These are phyloP conservation scores for Himantopus leucocephalus DNA, from an alignment of 2,113 vertebrate genomes.

Conservation along the genomic window DNA sequence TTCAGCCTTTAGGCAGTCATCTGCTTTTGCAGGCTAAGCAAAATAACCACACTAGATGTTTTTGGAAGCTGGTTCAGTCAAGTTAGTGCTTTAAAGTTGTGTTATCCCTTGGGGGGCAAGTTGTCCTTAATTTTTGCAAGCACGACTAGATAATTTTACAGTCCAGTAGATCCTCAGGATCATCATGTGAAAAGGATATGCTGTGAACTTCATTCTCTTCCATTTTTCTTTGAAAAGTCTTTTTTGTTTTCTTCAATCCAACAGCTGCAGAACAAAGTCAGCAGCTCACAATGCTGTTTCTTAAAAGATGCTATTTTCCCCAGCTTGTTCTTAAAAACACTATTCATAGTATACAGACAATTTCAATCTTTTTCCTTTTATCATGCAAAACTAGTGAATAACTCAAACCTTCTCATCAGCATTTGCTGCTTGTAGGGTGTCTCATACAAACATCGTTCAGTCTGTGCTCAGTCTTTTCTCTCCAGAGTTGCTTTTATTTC, in stretches of 20 bases:
- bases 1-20: not conserved
- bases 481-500: conserved; percentile 4
- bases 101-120: not conserved
- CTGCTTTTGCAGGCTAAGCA: not conserved
- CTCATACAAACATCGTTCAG: not conserved
- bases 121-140: conserved; percentile 38
- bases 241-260: conserved; percentile 22
- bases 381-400: conserved; percentile 43
- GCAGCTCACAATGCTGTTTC: not conserved
- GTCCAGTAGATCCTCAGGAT: not conserved
- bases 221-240: not conserved
- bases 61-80: not conserved
- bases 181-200: not conserved
- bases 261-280: conserved; percentile 61
- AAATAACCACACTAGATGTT: not conserved
- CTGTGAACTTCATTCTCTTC: not conserved
- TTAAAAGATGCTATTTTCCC: conserved; percentile 50
- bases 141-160: conserved; percentile 37
- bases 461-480: not conserved
- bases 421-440: not conserved
- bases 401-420: conserved; percentile 43
- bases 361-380: conserved; percentile 48
- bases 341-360: conserved; percentile 41
- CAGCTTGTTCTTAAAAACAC: conserved; percentile 40
- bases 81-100: not conserved